A percentile compares a stretch with the other conserved stretches of the same genome.
These are phyloP conservation scores for Xyliphius kryptos DNA, from an alignment of 2,113 vertebrate species.

Conservation along the genomic window DNA sequence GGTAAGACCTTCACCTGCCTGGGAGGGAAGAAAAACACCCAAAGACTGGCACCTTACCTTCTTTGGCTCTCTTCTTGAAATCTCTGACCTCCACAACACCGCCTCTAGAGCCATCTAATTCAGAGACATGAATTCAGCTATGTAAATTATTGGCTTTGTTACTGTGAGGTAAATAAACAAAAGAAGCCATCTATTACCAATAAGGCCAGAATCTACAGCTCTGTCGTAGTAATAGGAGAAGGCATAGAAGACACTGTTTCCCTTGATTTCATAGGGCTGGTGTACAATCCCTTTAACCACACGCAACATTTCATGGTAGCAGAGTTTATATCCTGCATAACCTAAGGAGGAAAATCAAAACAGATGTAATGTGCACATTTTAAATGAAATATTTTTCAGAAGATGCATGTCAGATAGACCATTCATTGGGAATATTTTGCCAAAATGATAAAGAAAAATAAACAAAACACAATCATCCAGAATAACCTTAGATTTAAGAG, in stretches of 20 bases:
- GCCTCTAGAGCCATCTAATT: slow-evolving; percentile 82
- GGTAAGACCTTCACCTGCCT: slow-evolving; percentile 36
- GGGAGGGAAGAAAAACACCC: slow-evolving; percentile 26
- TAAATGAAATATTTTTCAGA: too few relatives aligned
- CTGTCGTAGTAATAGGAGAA: slow-evolving; percentile 96
- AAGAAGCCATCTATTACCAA: too few relatives aligned
- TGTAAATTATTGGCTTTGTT: too few relatives aligned
- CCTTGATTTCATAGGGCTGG: slow-evolving; percentile 83
- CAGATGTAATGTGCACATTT: slow-evolving; percentile 2
- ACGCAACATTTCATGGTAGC: slow-evolving; percentile 82
- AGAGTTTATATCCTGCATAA: slow-evolving; percentile 82
- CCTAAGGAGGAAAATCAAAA: too few relatives aligned
- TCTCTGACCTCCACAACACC: slow-evolving; percentile 85
- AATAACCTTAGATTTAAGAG: too few relatives aligned
- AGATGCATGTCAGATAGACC: too few relatives aligned
- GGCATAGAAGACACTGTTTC: slow-evolving; percentile 83
- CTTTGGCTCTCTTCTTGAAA: slow-evolving; percentile 88
- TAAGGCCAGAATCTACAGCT: slow-evolving; percentile 82
- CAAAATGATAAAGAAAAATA: too few relatives aligned
- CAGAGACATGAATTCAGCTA: too few relatives aligned
- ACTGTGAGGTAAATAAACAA: too few relatives aligned
- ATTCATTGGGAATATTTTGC: too few relatives aligned
- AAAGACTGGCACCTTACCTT: slow-evolving; percentile 73
- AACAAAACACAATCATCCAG: too few relatives aligned
- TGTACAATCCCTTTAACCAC: slow-evolving; percentile 85